These are phyloP conservation scores for Hipposideros armiger DNA, from an alignment of 2,113 vertebrate genomes.

Conservation along the genomic window DNA sequence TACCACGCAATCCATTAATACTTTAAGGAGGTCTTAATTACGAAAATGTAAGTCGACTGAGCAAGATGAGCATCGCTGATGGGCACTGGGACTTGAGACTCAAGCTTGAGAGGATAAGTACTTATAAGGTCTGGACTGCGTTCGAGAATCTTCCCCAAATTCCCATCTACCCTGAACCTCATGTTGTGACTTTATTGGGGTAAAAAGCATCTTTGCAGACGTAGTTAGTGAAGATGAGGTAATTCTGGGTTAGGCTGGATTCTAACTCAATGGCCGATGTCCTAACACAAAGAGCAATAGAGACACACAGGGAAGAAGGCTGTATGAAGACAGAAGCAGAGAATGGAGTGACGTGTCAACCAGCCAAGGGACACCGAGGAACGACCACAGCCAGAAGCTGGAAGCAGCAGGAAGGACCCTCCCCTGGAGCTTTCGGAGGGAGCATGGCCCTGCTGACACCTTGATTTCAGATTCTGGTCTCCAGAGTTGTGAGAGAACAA, in stretches of 20 bases:
- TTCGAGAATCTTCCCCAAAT: not conserved
- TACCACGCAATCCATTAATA: not conserved
- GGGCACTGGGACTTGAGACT: fast-evolving
- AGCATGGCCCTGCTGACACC: not conserved
- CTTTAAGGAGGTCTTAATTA: not conserved
- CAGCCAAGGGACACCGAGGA: not conserved
- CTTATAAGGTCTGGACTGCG: not conserved
- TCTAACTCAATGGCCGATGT: too few species aligned
- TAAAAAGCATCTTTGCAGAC: not conserved
- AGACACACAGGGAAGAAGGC: not conserved
- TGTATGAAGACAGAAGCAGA: not conserved
- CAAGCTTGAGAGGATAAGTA: not conserved
- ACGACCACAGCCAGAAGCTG: not conserved
- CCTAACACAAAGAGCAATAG: not conserved
- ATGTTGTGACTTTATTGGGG: not conserved
- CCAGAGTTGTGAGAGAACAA: not conserved
- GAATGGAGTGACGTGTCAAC: not conserved
- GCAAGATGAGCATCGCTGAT: not conserved
- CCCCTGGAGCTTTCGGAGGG: not conserved
- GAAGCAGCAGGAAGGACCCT: not conserved
- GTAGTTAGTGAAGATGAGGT: not conserved
- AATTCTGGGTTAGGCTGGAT: not conserved
- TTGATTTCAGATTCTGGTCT: not conserved
- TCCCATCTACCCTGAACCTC: not conserved
- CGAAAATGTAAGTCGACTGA: not conserved